Percentiles rank a stretch among this genome's conserved stretches.
phyloP scores from a whole-genome alignment of 2,797 vertebrate species.

The Sebastes oblongus region DNA sequence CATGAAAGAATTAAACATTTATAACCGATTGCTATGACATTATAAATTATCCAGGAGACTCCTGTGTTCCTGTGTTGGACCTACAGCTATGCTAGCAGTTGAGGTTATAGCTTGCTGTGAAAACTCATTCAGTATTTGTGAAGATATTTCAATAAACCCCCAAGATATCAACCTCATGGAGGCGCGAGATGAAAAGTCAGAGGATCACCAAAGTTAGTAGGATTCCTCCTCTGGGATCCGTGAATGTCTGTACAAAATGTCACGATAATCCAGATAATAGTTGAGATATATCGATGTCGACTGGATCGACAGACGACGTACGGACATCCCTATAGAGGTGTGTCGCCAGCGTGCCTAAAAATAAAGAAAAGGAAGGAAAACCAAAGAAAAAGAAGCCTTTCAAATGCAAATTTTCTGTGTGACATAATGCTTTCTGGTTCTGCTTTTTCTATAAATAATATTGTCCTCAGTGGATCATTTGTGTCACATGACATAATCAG shows the following conservation, averaged over 20 bases:
- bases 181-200: neutral
- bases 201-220: neutral
- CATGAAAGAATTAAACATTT: neutral
- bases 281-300: neutral
- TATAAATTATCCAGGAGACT: neutral
- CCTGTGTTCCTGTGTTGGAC: neutral
- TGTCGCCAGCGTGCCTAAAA: neutral
- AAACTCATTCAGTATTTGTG: neutral
- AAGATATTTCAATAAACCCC: neutral
- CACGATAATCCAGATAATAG: neutral
- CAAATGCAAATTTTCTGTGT: neutral
- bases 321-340: neutral
- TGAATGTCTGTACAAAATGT: neutral
- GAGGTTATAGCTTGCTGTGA: neutral
- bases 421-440: neutral
- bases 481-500: conserved; percentile 12
- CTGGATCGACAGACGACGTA: neutral
- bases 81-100: neutral
- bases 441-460: conserved; percentile 10
- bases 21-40: neutral
- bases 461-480: neutral
- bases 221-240: neutral
- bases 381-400: neutral
- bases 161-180: neutral
- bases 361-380: neutral